Conservation (phyloP, 2,113 vertebrate genomes). For the Murina feae region DNA sequence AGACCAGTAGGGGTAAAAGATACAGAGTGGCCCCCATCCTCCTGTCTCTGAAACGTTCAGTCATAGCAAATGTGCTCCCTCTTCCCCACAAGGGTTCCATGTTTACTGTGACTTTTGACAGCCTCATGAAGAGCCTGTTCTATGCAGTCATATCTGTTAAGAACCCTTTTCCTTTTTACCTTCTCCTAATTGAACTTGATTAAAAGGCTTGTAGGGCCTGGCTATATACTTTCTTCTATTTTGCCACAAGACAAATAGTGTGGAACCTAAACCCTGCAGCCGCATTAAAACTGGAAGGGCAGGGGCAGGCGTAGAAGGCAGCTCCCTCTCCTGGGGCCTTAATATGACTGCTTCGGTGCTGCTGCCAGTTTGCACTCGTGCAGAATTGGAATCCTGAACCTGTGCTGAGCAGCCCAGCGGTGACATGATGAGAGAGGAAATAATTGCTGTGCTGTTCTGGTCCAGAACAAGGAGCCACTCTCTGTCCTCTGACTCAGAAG, state of each 20-base stretch:
- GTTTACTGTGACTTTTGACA: slow-evolving; percentile 32
- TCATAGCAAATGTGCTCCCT: background rate
- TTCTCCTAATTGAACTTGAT: background rate
- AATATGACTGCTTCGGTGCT: background rate
- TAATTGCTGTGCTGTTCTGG: background rate
- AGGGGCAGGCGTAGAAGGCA: background rate
- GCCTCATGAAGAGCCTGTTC: background rate
- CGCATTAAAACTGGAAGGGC: background rate
- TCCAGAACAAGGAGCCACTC: background rate
- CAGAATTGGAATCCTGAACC: background rate
- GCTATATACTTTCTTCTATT: slow-evolving; percentile 4
- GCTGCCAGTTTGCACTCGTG: background rate
- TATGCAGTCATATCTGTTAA: background rate
- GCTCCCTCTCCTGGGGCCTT: background rate
- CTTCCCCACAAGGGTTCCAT: background rate
- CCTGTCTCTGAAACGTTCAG: slow-evolving; percentile 11
- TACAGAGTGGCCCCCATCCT: background rate
- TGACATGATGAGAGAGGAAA: background rate
- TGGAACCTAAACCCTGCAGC: background rate
- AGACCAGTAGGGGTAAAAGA: slow-evolving; percentile 57
- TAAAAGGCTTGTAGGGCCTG: slow-evolving; percentile 3
- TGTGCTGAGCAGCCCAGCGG: background rate
- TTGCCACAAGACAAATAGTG: background rate
- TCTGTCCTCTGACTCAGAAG: background rate
- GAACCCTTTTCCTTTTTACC: slow-evolving; percentile 13